phyloP scores from a whole-genome alignment of 2,888 invertebrate genomes.

The Diogma glabrata region DNA sequence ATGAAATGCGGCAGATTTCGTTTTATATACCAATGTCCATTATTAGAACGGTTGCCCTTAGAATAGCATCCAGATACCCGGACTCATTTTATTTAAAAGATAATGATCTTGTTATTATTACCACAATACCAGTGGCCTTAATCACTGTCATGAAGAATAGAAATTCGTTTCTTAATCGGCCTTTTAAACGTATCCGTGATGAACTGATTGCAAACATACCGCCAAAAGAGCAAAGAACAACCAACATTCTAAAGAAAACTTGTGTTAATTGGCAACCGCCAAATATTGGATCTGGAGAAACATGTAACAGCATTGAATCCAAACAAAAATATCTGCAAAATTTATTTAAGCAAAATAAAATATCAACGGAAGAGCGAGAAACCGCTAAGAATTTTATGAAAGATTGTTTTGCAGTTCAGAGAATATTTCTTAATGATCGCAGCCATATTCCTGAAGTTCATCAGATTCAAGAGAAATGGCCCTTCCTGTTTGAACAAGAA shows the following conservation, averaged over 20 bases:
- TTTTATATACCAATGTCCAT: no score
- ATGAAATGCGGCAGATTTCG: no score
- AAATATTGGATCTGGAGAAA: constrained; percentile 1
- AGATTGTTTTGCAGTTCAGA: neutral
- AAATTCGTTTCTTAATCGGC: neutral
- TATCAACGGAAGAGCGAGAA: neutral
- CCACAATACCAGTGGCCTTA: neutral
- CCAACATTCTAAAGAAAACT: neutral
- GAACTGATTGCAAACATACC: neutral
- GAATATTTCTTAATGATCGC: neutral
- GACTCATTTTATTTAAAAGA: neutral
- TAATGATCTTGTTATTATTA: neutral
- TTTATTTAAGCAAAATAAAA: neutral
- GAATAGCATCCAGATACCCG: neutral
- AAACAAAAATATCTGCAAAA: neutral
- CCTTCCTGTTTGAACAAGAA: neutral
- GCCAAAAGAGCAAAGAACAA: neutral
- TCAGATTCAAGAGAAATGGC: neutral
- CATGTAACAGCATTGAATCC: neutral
- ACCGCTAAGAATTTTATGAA: neutral
- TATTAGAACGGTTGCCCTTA: neutral
- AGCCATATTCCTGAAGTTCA: neutral
- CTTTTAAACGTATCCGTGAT: neutral
- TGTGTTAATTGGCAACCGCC: neutral
- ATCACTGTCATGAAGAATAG: neutral